Conservation (phyloP, 2,888 invertebrate genomes). For the Chaetogeoica ovagalla region DNA sequence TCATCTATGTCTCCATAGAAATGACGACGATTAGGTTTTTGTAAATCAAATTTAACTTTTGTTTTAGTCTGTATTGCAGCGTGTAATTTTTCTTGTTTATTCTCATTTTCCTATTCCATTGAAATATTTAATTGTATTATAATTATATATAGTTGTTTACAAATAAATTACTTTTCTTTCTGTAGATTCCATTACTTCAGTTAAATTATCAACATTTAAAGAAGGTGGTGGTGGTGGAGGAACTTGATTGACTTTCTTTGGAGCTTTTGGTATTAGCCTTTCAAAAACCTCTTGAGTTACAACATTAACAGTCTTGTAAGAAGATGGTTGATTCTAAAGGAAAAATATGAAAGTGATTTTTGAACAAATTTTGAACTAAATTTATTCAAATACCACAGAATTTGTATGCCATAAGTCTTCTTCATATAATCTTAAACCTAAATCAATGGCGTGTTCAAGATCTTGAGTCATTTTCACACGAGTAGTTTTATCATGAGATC, state of each 20-base stretch:
- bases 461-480: slow-evolving; percentile 94
- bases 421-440: slow-evolving; percentile 95
- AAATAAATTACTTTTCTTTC: slow-evolving; percentile 34
- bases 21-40: slow-evolving; percentile 44
- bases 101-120: slow-evolving; percentile 23
- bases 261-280: slow-evolving; percentile 70
- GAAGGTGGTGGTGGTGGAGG: slow-evolving; percentile 80
- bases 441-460: slow-evolving; percentile 91
- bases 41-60: slow-evolving; percentile 47
- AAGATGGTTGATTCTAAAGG: slow-evolving; percentile 43
- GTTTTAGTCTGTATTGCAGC: slow-evolving; percentile 27
- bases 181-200: slow-evolving; percentile 54
- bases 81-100: slow-evolving; percentile 20
- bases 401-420: slow-evolving; percentile 77
- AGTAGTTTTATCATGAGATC: slow-evolving; percentile 86
- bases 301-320: slow-evolving; percentile 76
- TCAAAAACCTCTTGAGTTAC: slow-evolving; percentile 88
- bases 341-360: not conserved
- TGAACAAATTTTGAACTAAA: not conserved
- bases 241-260: slow-evolving; percentile 70
- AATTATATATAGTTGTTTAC: not conserved
- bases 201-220: slow-evolving; percentile 56
- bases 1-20: slow-evolving; percentile 96
- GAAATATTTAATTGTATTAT: slow-evolving; percentile 19
- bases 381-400: slow-evolving; percentile 6